Conservation (phyloP, 2,113 vertebrate species). For the Ellobius talpinus region DNA sequence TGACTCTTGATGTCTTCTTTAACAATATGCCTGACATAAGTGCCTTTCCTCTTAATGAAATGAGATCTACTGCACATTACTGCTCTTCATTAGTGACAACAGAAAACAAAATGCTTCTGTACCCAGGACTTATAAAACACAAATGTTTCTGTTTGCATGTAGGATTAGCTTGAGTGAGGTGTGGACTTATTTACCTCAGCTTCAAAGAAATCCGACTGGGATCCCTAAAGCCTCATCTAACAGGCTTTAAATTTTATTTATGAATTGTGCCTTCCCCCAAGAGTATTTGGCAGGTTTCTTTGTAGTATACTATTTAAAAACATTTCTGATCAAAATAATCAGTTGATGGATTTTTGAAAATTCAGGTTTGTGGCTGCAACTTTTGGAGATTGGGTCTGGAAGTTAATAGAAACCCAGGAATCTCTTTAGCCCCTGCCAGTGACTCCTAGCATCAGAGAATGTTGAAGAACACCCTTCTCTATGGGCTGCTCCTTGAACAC, state of each 20-base stretch:
- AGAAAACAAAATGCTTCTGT: background rate
- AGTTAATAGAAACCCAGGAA: background rate
- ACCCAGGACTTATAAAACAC: background rate
- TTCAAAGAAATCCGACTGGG: constrained; percentile 30
- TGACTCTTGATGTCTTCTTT: background rate
- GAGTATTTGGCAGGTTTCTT: background rate
- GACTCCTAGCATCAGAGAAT: constrained; percentile 45
- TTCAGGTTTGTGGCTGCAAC: background rate
- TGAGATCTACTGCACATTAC: accelerated
- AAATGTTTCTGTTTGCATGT: background rate
- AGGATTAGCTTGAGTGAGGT: background rate
- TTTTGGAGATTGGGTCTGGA: background rate
- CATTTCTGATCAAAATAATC: background rate
- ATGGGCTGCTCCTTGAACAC: background rate
- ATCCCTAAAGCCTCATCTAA: background rate
- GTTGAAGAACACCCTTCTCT: constrained; percentile 6
- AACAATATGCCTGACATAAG: background rate
- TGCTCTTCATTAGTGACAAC: background rate
- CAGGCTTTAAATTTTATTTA: constrained; percentile 16
- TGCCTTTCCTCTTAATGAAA: background rate
- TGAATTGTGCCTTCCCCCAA: background rate
- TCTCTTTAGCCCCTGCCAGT: background rate
- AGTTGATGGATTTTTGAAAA: background rate
- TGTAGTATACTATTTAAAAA: background rate
- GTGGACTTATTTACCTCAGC: background rate